Evolutionary conservation across 2,888 invertebrate genomes (phyloP).

Genomic region (Mythimna vitellina): DNA sequence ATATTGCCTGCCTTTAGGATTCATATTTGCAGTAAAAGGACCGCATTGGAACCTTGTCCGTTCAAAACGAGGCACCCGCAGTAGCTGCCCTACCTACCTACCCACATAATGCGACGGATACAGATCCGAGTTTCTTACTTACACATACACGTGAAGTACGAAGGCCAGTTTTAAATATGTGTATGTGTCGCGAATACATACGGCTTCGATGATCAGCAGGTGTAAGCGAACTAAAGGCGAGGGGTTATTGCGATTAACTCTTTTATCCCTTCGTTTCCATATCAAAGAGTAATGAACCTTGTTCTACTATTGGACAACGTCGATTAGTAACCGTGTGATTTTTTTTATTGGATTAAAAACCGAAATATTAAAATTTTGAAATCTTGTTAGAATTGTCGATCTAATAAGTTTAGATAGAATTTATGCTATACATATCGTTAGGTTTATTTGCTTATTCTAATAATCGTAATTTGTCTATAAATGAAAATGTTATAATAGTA

Average conservation of each 20-base stretch:
- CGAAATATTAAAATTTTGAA: conserved; percentile 12
- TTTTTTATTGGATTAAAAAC: conserved; percentile 59
- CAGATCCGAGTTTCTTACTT: conserved; percentile 89
- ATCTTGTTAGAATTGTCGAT: conserved; percentile 17
- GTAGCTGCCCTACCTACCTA: conserved; percentile 88
- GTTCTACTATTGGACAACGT: conserved; percentile 85
- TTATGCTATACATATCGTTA: conserved; percentile 16
- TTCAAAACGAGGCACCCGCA: conserved; percentile 87
- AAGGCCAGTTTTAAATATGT: conserved; percentile 88
- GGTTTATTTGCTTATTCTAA: conserved; percentile 22
- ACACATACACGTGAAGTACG: conserved; percentile 86
- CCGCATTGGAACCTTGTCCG: conserved; percentile 81
- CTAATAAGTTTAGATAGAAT: conserved; percentile 5
- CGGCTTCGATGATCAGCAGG: conserved; percentile 91
- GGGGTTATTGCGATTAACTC: conserved; percentile 90
- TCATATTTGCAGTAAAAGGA: conserved; percentile 86
- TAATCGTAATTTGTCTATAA: not conserved
- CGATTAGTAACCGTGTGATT: conserved; percentile 87
- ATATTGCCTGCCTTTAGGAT: conserved; percentile 80
- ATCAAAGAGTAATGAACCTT: conserved; percentile 91
- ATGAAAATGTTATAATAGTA: conserved; percentile 6
- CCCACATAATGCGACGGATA: conserved; percentile 90
- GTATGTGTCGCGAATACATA: conserved; percentile 89
- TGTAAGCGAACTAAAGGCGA: conserved; percentile 89
- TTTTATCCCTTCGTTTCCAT: conserved; percentile 90